Conservation (phyloP, 2,888 invertebrate species). For the Dioctria linearis region DNA sequence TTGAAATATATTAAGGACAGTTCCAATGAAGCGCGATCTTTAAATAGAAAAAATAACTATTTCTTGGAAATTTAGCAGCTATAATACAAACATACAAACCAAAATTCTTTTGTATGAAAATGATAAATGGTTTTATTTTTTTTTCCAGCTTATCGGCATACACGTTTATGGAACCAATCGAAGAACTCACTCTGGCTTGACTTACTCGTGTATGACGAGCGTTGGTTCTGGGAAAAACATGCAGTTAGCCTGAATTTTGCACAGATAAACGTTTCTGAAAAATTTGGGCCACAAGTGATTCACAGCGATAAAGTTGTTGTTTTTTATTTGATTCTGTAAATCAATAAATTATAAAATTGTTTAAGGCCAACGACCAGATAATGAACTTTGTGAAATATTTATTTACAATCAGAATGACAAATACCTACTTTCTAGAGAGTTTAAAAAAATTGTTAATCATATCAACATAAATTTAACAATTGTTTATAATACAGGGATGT, state of each 20-base stretch:
- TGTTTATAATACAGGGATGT: too few relatives aligned
- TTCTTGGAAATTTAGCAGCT: not conserved
- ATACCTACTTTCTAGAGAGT: too few relatives aligned
- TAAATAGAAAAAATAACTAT: not conserved
- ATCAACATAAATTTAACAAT: too few relatives aligned
- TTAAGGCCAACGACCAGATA: conserved; percentile 1
- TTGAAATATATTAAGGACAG: too few relatives aligned
- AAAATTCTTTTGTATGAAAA: not conserved
- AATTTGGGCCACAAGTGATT: conserved; percentile 21
- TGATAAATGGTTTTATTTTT: conserved; percentile 38
- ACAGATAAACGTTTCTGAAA: conserved; percentile 18
- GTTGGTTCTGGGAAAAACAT: conserved; percentile 12
- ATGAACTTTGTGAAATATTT: not conserved
- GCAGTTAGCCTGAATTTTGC: conserved; percentile 15
- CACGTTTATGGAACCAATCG: not conserved
- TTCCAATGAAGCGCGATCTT: too few relatives aligned
- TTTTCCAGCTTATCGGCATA: conserved; percentile 21
- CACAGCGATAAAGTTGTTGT: not conserved
- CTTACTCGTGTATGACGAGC: too few relatives aligned
- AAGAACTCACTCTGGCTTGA: not conserved
- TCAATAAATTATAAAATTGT: not conserved
- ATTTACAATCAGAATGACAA: not conserved
- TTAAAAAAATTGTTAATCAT: too few relatives aligned
- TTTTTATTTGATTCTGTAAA: not conserved
- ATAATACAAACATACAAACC: not conserved